These are phyloP conservation scores for Ormyrus pomaceus DNA, from an alignment of 2,888 invertebrate genomes.

Conservation along the genomic window DNA sequence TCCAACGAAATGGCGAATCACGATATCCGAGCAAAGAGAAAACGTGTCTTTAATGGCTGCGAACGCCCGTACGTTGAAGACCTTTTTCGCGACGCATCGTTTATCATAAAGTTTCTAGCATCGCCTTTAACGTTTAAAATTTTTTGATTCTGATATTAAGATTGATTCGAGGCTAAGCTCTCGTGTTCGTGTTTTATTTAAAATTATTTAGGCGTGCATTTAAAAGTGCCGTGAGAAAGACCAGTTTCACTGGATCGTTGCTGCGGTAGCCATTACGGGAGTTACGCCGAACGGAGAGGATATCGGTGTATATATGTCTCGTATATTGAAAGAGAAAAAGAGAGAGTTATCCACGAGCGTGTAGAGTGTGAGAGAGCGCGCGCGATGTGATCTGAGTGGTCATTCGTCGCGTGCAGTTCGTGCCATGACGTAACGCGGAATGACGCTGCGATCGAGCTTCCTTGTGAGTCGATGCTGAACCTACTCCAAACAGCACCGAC, in stretches of 20 bases:
- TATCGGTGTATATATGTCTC: background rate
- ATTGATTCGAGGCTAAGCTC: background rate
- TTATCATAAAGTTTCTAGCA: slow-evolving; percentile 22
- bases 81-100: slow-evolving; percentile 32
- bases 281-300: slow-evolving; percentile 5
- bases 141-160: background rate
- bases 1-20: background rate
- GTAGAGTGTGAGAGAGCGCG: slow-evolving; percentile 16
- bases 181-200: slow-evolving; percentile 2
- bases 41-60: slow-evolving; percentile 35
- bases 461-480: no score
- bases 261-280: slow-evolving; percentile 44
- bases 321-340: slow-evolving; percentile 11
- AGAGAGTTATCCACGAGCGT: background rate
- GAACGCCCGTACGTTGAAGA: slow-evolving; percentile 43
- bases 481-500: no score
- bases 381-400: slow-evolving; percentile 17
- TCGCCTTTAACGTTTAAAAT: background rate
- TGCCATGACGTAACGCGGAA: slow-evolving; percentile 56
- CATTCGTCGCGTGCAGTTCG: slow-evolving; percentile 46
- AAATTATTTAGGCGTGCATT: slow-evolving; percentile 7
- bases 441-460: slow-evolving; percentile 29
- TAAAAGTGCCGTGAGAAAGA: slow-evolving; percentile 5
- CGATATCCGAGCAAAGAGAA: slow-evolving; percentile 8
- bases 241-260: slow-evolving; percentile 28